Percentiles rank a stretch among this genome's conserved stretches.
phyloP scores from a whole-genome alignment of 2,888 invertebrate genomes.

The Mechanitis messenoides region DNA sequence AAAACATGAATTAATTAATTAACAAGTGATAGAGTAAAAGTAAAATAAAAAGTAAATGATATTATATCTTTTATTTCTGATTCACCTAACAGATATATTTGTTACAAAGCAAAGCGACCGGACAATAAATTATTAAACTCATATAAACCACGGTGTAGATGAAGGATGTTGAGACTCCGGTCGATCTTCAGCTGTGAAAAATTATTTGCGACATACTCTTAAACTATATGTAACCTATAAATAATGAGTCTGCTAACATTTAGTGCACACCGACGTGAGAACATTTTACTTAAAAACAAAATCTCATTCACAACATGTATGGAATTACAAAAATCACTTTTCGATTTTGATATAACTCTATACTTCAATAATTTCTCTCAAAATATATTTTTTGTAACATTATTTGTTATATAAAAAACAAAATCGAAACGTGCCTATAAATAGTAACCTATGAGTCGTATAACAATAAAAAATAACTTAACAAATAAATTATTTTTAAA shows the following conservation, averaged over 20 bases:
- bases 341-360: too few relatives aligned
- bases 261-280: slow-evolving; percentile 6
- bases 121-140: neutral
- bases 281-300: neutral
- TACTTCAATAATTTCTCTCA: neutral
- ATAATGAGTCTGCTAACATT: slow-evolving; percentile 28
- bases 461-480: slow-evolving; percentile 30
- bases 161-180: neutral
- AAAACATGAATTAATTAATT: too few relatives aligned
- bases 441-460: slow-evolving; percentile 31
- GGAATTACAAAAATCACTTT: too few relatives aligned
- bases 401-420: neutral
- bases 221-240: slow-evolving; percentile 21
- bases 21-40: neutral
- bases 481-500: slow-evolving; percentile 30
- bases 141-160: too few relatives aligned
- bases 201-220: slow-evolving; percentile 12
- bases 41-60: slow-evolving; percentile 19
- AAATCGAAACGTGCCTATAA: slow-evolving; percentile 9
- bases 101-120: slow-evolving; percentile 21
- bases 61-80: slow-evolving; percentile 30
- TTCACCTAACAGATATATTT: slow-evolving; percentile 28
- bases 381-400: slow-evolving; percentile 3
- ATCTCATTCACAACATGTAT: slow-evolving; percentile 8
- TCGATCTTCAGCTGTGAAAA: slow-evolving; percentile 9